Evolutionary conservation across 2,888 invertebrate genomes (phyloP), one percentile per base, ranked within the genome.

Genomic region (Diachrysia chrysitis): DNA sequence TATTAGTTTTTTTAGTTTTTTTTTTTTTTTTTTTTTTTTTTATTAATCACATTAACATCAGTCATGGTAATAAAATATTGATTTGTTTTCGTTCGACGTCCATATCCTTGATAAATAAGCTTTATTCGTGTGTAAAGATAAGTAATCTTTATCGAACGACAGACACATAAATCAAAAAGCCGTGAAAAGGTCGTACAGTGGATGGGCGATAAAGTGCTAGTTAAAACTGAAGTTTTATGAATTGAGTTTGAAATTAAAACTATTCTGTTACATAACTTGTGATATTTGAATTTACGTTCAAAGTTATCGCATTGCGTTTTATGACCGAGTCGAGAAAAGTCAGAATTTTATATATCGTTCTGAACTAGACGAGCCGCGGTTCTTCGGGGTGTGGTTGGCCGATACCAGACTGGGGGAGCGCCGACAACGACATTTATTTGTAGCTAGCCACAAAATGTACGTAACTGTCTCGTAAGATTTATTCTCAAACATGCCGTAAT

Each of bases 381-480:
- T 74, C 73, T 73, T 81, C 78, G 78, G 87, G 86, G 86, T 85
- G 86, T 83, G 88, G 85, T 85, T 80, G 78, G 77, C 81, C 83
- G 79, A 83, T 87, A 85, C 82, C 83, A 82, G 85, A 85, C 83
- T 83, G 78, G 87, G 89, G 91, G 90, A 88, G 88, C 83, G 81
- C 69, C 82, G 79, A 85, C 85, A 84, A 73, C 83, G 87, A 88
- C 89, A 91, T 92, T 92, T 92, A 91, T 93, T 93, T 91, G 92
- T 90, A 87, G 89, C 86, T 85, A 84, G 87, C 91, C 90, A 90
- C 91, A 86, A 91, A 93, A 92, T 91, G 88, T 90, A 90, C 89
- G 89, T 89, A 87, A 91, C 90, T 92, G 92, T 92, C 92, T 89
- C 87, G 76, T 79, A 92, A 94, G 94, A 95, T 94, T 94, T 94